These are phyloP conservation scores for Dendrocincla fuliginosa DNA, from an alignment of 2,797 vertebrate genomes.

Conservation along the genomic window DNA sequence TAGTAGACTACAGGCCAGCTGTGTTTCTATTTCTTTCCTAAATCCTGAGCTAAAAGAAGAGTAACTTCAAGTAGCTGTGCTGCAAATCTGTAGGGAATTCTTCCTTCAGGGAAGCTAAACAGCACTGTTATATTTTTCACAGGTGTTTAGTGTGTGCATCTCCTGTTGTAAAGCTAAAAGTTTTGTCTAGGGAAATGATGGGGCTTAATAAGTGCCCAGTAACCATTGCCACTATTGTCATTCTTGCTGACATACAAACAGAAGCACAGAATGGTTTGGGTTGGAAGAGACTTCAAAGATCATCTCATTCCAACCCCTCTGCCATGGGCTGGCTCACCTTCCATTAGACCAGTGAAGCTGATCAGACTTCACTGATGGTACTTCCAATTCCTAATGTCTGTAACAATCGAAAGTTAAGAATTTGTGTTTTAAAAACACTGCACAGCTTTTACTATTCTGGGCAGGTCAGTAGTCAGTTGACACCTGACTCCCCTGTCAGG, in stretches of 20 bases:
- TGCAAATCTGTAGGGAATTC: neutral
- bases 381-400: neutral
- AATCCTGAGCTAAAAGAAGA: neutral
- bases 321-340: neutral
- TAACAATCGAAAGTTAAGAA: neutral
- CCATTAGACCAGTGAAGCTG: neutral
- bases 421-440: neutral
- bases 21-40: neutral
- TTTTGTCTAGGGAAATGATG: neutral
- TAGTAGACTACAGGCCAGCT: neutral
- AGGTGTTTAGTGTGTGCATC: neutral
- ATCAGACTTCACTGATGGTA: neutral
- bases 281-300: neutral
- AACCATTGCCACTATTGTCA: rapidly evolving
- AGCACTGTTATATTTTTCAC: neutral
- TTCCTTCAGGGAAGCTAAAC: neutral
- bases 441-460: neutral
- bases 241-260: neutral
- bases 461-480: neutral
- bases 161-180: neutral
- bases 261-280: neutral
- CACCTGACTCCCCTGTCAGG: neutral
- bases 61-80: neutral
- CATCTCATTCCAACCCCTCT: neutral
- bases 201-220: neutral